phyloP scores from a whole-genome alignment of 2,888 invertebrate species.

The Mesorhabditis spiculigera region DNA sequence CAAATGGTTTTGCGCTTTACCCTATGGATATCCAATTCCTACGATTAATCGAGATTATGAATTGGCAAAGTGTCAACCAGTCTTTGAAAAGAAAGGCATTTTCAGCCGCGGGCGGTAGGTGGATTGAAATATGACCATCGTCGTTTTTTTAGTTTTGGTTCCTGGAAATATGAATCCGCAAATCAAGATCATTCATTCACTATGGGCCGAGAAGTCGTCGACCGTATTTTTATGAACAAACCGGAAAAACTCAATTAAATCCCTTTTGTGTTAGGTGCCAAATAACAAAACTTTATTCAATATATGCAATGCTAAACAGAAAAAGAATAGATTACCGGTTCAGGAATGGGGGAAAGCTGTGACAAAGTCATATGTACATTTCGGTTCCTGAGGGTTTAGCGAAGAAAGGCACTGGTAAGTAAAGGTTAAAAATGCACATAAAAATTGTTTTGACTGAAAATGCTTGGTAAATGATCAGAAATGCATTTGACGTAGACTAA shows the following conservation, averaged over 20 bases:
- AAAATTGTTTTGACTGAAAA: too few species aligned
- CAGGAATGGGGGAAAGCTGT: too few species aligned
- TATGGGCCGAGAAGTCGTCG: conserved; percentile 34
- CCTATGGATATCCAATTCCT: conserved; percentile 48
- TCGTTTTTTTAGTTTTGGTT: conserved; percentile 37
- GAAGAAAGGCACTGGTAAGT: too few species aligned
- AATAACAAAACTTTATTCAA: too few species aligned
- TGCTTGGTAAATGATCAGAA: too few species aligned
- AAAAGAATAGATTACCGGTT: too few species aligned
- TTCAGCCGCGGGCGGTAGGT: conserved; percentile 35
- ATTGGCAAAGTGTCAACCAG: conserved; percentile 24
- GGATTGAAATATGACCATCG: background rate
- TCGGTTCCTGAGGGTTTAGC: too few species aligned
- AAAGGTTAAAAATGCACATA: too few species aligned
- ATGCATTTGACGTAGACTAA: too few species aligned
- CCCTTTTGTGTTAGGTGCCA: too few species aligned
- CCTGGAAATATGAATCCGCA: conserved; percentile 49
- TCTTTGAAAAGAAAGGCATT: conserved; percentile 30
- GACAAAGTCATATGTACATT: too few species aligned
- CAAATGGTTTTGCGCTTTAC: conserved; percentile 30
- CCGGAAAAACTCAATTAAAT: conserved; percentile 13
- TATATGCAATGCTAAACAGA: too few species aligned
- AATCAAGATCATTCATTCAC: conserved; percentile 50
- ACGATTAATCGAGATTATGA: conserved; percentile 32
- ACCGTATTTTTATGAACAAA: conserved; percentile 22